These are phyloP conservation scores for Lithobates pipiens DNA, from an alignment of 2,797 vertebrate species.

Conservation along the genomic window DNA sequence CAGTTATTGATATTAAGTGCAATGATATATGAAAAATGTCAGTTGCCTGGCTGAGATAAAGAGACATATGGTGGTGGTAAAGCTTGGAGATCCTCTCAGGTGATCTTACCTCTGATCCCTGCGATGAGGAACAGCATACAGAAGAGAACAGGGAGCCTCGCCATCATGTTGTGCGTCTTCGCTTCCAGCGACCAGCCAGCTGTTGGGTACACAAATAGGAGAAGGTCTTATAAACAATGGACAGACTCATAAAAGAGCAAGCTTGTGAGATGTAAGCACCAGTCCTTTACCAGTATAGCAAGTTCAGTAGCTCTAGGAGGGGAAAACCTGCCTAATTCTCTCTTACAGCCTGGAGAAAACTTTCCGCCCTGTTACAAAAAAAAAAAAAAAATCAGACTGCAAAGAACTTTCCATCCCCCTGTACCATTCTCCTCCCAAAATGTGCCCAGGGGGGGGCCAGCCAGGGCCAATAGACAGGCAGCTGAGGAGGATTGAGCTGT, in stretches of 20 bases:
- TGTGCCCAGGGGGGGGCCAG: background rate
- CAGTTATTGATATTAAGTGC: too few relatives aligned
- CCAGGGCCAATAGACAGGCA: constrained; percentile 7
- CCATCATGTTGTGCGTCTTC: constrained; percentile 2
- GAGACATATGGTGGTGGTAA: too few relatives aligned
- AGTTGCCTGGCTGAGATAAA: too few relatives aligned
- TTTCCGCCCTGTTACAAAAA: constrained; percentile 36
- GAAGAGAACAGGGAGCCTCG: constrained; percentile 2
- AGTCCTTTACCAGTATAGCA: background rate
- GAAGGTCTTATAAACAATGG: too few relatives aligned
- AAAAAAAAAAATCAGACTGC: background rate
- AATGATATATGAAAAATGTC: too few relatives aligned
- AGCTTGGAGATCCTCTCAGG: too few relatives aligned
- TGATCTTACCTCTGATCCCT: constrained; percentile 37
- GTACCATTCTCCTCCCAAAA: constrained; percentile 34
- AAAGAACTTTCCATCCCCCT: constrained; percentile 49
- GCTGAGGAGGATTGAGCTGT: background rate
- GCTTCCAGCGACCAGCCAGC: background rate
- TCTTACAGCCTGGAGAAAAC: constrained; percentile 18
- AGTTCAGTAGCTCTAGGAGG: background rate
- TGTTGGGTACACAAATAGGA: background rate
- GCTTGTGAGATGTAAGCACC: background rate
- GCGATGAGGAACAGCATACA: constrained; percentile 17
- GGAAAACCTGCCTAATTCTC: background rate
- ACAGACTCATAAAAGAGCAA: background rate